Base-by-base conservation (phyloP, 2,797 vertebrate genomes). In the Myiotriccus ornatus region DNA sequence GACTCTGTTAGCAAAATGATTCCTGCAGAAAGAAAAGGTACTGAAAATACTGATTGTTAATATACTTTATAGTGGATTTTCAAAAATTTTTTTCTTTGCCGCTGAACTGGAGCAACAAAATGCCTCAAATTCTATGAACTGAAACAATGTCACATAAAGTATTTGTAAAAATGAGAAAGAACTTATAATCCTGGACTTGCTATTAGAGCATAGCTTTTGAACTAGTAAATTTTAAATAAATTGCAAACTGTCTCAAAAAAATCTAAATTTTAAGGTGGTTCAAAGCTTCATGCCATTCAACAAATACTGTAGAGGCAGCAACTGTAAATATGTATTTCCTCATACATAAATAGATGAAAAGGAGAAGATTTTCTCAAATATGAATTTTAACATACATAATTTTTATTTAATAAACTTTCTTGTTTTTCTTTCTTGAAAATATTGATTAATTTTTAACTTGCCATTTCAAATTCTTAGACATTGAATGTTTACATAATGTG, bases 321-420 rank as follows among this genome's bases (percentile, higher is more conserved):
- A 94, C 80, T 87, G 91, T 94, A 96, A 96, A 96, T 92, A 95
- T 93, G 87, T 90, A 90, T 94, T 96, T 91, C 77, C 70, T 97
- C 96, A 97, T 95, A 90, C 89, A 97, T 96, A 97, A 95, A 97
- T 97, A 95, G 89, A 96, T 97, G 91, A 97, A 96, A 97, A 96
- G 87, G 35, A 89, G 37, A 75, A 28, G 25, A 55, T 94, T 92
- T 94, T 79, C 73, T 90, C 77, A 93, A 87, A 70, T 96, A 96
- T 67, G 91, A 94, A 94, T 95, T 94, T 96, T 70, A 79, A 88
- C 93, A 90, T 92, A 91, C 94, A 90, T 95, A 92, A 93, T 95
- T 93, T 96, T 91, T 84, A 96, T 88, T 78, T 91, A 89, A 89
- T 92, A 28, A 88, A 81, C 25, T 78, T 91, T 88, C 90, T 87